These are phyloP conservation scores for Bibio marci DNA, from an alignment of 2,888 invertebrate genomes.

Conservation along the genomic window DNA sequence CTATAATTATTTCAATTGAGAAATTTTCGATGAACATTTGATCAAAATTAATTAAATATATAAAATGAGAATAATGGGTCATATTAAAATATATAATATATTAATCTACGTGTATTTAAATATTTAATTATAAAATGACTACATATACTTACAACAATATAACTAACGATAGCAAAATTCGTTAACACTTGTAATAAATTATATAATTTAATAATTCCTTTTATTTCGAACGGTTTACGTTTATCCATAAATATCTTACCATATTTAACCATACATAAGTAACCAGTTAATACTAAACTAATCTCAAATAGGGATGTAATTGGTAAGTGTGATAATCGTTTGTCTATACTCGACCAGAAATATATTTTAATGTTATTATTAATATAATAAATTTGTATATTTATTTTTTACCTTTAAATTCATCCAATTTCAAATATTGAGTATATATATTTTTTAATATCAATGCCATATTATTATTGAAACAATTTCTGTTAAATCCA, in stretches of 20 bases:
- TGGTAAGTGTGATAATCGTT: neutral
- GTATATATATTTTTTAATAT: neutral
- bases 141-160: neutral
- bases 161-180: neutral
- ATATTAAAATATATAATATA: too few relatives aligned
- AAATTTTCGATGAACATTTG: too few relatives aligned
- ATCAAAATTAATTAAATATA: too few relatives aligned
- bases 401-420: neutral
- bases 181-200: slow-evolving; percentile 4
- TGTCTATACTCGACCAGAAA: neutral
- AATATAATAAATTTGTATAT: neutral
- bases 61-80: too few relatives aligned
- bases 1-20: too few relatives aligned
- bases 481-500: too few relatives aligned
- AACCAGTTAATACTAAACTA: slow-evolving; percentile 1
- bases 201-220: neutral
- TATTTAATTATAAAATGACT: too few relatives aligned
- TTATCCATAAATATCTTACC: slow-evolving; percentile 3
- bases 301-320: neutral
- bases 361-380: neutral
- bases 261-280: slow-evolving; percentile 1
- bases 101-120: too few relatives aligned
- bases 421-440: neutral
- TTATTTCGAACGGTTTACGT: slow-evolving; percentile 3
- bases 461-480: neutral